Conservation (phyloP, 2,113 vertebrate genomes). For the Dromiciops gliroides region DNA sequence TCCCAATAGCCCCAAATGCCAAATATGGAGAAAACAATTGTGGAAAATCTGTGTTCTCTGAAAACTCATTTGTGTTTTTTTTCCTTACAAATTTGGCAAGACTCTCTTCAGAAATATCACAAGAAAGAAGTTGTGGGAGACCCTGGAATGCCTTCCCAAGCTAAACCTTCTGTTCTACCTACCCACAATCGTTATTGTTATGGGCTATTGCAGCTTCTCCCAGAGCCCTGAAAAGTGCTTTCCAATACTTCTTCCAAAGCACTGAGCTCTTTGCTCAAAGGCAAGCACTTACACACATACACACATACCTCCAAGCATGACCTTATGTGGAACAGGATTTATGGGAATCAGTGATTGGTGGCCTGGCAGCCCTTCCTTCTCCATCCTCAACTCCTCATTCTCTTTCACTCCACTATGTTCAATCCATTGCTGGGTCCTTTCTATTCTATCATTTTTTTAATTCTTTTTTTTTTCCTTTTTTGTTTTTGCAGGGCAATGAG, state of each 20-base stretch:
- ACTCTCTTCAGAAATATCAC: slow-evolving; percentile 44
- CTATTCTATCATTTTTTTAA: too few relatives aligned
- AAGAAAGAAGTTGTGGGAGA: slow-evolving; percentile 20
- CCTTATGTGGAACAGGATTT: neutral
- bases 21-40: slow-evolving; percentile 71
- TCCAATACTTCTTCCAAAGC: neutral
- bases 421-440: neutral
- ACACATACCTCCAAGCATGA: neutral
- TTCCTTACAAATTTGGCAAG: slow-evolving; percentile 66
- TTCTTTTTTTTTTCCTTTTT: too few relatives aligned
- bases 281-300: neutral
- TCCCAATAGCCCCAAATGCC: slow-evolving; percentile 65
- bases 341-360: neutral
- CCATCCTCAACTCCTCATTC: neutral
- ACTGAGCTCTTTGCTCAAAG: slow-evolving; percentile 11
- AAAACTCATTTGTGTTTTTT: slow-evolving; percentile 72
- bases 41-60: slow-evolving; percentile 67
- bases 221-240: neutral
- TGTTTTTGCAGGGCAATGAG: too few relatives aligned
- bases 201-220: slow-evolving; percentile 17
- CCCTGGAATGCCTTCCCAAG: slow-evolving; percentile 37
- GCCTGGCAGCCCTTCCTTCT: neutral
- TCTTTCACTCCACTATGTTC: neutral
- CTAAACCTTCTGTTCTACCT: slow-evolving; percentile 28
- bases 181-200: slow-evolving; percentile 1